phyloP scores from a whole-genome alignment of 2,113 vertebrate species.

The Dicrurus megarhynchus region DNA sequence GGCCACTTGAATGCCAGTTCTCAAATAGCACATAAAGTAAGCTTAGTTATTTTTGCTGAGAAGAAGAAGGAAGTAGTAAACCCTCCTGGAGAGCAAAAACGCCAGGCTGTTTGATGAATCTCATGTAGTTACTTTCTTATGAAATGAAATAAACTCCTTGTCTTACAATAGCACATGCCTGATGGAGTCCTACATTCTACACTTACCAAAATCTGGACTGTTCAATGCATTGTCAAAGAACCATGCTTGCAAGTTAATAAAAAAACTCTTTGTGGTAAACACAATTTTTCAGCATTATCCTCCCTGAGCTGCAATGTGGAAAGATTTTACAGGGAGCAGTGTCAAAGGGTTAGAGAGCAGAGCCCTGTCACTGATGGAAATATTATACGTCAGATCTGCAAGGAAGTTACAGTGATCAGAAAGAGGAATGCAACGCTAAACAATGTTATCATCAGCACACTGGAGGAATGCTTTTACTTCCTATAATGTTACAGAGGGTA shows the following conservation, averaged over 20 bases:
- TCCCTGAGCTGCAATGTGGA: neutral
- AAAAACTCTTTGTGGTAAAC: neutral
- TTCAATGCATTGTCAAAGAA: neutral
- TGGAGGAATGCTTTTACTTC: constrained; percentile 43
- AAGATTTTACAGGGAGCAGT: neutral
- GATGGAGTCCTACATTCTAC: neutral
- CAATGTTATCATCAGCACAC: constrained; percentile 2
- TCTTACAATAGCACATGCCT: neutral
- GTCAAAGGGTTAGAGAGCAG: neutral
- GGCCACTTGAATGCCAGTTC: neutral
- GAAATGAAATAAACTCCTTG: neutral
- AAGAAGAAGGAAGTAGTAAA: neutral
- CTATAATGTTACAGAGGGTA: neutral
- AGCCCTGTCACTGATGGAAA: neutral
- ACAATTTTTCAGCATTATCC: neutral
- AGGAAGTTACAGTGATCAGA: neutral
- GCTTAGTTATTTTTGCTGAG: neutral
- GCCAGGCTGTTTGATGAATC: neutral
- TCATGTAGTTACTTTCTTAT: neutral
- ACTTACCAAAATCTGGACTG: neutral
- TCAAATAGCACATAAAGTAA: neutral
- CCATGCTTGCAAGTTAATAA: neutral
- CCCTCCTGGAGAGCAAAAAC: neutral
- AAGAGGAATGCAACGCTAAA: constrained; percentile 43
- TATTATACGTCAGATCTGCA: neutral